phyloP scores from a whole-genome alignment of 53 echinoderm and acorn worm genomes.

The Actinopyga echinites region DNA sequence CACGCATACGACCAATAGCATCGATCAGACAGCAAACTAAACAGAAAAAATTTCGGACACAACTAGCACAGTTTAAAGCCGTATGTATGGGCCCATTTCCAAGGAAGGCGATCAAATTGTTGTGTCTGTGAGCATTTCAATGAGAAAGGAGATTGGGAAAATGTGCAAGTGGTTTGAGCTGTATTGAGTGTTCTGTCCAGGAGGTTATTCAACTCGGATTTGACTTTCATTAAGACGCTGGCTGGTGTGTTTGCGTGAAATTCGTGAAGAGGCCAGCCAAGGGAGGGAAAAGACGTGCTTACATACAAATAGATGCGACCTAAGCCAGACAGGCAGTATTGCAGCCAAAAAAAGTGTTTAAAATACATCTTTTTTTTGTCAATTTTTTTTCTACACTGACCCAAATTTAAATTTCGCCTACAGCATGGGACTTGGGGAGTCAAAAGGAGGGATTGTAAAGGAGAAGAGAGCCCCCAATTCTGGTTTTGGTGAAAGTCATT shows the following conservation, averaged over 20 bases:
- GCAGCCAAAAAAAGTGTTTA: conserved; percentile 24
- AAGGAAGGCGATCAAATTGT: conserved; percentile 33
- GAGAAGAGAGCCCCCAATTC: conserved; percentile 22
- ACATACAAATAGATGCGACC: conserved; percentile 25
- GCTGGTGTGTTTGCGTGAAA: conserved; percentile 35
- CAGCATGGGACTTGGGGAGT: neutral
- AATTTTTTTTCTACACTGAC: conserved; percentile 13
- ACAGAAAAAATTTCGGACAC: conserved; percentile 19
- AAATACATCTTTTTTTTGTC: conserved; percentile 11
- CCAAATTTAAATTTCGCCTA: conserved; percentile 22
- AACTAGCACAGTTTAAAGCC: conserved; percentile 24
- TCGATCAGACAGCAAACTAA: neutral
- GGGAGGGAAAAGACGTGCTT: neutral
- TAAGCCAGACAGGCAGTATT: conserved; percentile 34
- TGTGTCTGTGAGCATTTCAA: conserved; percentile 28
- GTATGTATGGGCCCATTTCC: conserved; percentile 30
- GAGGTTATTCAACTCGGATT: conserved; percentile 30
- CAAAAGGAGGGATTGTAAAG: neutral
- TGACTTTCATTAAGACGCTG: conserved; percentile 31
- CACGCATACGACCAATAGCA: conserved; percentile 21
- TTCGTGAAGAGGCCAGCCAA: conserved; percentile 11
- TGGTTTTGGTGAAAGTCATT: neutral
- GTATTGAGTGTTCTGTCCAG: conserved; percentile 38
- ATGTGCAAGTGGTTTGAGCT: conserved; percentile 32
- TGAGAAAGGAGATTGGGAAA: conserved; percentile 24